Conservation (phyloP, 64 coral and sea anemone genomes). For the Dendrophyllia cribrosa region DNA sequence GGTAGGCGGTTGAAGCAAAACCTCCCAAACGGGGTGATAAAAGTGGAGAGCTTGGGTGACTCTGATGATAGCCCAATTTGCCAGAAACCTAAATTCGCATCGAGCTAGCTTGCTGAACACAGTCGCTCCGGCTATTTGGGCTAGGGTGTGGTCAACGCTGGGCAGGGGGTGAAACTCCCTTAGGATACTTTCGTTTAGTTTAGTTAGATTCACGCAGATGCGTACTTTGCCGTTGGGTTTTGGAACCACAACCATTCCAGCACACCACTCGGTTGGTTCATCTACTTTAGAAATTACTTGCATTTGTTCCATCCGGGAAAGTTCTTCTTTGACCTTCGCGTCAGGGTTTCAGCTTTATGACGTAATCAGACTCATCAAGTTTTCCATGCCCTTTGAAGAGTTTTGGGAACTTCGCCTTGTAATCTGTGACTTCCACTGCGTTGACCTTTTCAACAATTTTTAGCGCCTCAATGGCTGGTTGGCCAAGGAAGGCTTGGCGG, state of each 20-base stretch:
- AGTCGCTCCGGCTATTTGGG: neutral
- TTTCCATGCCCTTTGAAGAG: too few species aligned
- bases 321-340: too few species aligned
- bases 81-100: slow-evolving; percentile 11
- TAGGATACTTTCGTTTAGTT: neutral
- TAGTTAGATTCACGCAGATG: neutral
- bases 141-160: neutral
- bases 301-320: too few species aligned
- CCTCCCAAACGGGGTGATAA: neutral
- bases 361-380: too few species aligned
- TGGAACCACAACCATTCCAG: too few species aligned
- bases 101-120: neutral
- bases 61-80: slow-evolving; percentile 4
- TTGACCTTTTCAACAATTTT: neutral
- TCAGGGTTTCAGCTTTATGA: too few species aligned
- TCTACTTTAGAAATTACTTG: too few species aligned
- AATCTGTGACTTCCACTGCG: neutral
- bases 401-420: too few species aligned
- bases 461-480: neutral
- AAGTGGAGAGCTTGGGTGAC: neutral
- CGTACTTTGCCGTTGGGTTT: too few species aligned
- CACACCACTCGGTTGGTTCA: neutral
- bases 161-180: neutral
- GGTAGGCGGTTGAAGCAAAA: neutral
- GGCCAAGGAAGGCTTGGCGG: neutral